A percentile compares a stretch with the other conserved stretches of the same genome.
Evolutionary conservation across 1,140 invertebrate species (phyloP).

Genomic region (Venustaconcha ellipsiformis): DNA sequence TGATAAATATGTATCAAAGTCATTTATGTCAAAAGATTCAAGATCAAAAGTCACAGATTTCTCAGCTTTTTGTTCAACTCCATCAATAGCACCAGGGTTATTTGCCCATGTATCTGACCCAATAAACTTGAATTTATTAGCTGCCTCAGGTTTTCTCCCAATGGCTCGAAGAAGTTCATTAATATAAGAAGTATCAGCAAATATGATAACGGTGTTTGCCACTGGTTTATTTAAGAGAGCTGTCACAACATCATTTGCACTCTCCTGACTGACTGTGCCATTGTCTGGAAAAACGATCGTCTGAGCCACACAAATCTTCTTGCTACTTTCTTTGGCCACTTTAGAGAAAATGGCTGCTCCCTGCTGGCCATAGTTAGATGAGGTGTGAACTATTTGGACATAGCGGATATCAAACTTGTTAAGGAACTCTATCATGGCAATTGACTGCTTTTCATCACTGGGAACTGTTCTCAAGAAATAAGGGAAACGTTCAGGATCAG

Average conservation of each 20-base stretch:
- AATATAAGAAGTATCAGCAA: conserved; percentile 49
- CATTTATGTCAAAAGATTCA: conserved; percentile 40
- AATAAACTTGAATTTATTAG: conserved; percentile 53
- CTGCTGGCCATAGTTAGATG: conserved; percentile 47
- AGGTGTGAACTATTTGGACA: conserved; percentile 57
- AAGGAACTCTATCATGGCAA: conserved; percentile 73
- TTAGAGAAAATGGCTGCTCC: conserved; percentile 43
- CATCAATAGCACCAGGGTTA: conserved; percentile 43
- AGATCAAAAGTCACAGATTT: conserved; percentile 54
- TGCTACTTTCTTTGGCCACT: conserved; percentile 20
- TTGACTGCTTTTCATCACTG: conserved; percentile 83
- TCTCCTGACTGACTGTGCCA: conserved; percentile 46
- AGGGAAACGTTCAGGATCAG: conserved; percentile 80
- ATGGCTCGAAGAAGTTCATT: conserved; percentile 53
- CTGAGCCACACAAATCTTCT: conserved; percentile 61
- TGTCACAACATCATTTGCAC: conserved; percentile 49
- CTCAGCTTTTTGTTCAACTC: conserved; percentile 41
- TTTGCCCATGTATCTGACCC: conserved; percentile 61
- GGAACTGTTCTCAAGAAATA: conserved; percentile 86
- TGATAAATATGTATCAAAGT: conserved; percentile 55
- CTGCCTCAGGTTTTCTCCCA: conserved; percentile 33
- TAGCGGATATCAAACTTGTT: conserved; percentile 55
- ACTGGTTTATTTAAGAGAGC: conserved; percentile 52
- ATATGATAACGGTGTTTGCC: conserved; percentile 59
- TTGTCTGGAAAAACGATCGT: conserved; percentile 48